These are phyloP conservation scores for Nasonia vitripennis DNA, from an alignment of 1,140 invertebrate genomes.

Conservation along the genomic window DNA sequence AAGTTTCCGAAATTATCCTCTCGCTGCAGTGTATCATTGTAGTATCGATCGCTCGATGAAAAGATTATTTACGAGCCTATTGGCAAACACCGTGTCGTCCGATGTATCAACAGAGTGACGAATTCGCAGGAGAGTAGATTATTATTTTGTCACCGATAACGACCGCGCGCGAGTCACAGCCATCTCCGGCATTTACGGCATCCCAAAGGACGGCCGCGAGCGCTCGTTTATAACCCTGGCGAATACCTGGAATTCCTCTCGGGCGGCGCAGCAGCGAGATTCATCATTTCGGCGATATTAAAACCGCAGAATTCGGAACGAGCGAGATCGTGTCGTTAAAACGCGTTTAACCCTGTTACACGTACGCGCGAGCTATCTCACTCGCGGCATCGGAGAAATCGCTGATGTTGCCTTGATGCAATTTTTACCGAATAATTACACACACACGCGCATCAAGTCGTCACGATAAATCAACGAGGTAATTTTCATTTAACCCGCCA, in stretches of 20 bases:
- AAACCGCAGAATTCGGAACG: not conserved
- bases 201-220: not conserved
- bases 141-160: not conserved
- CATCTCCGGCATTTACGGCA: not conserved
- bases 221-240: not conserved
- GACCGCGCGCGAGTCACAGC: not conserved
- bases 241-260: not conserved
- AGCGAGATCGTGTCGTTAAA: not conserved
- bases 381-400: not conserved
- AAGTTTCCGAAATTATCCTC: no score
- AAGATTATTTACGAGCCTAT: no score
- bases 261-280: not conserved
- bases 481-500: slow-evolving; percentile 23
- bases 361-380: no score
- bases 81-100: no score
- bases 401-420: not conserved
- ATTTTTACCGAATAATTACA: not conserved
- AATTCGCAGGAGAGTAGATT: not conserved
- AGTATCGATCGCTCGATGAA: not conserved
- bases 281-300: not conserved
- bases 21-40: no score
- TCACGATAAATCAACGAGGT: slow-evolving; percentile 28
- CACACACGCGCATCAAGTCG: not conserved
- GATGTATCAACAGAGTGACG: not conserved
- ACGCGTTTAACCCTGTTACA: not conserved